Percentiles rank a stretch among this genome's conserved stretches.
Evolutionary conservation across 2,113 vertebrate species (phyloP).

Genomic region (Pachyramphus minor): DNA sequence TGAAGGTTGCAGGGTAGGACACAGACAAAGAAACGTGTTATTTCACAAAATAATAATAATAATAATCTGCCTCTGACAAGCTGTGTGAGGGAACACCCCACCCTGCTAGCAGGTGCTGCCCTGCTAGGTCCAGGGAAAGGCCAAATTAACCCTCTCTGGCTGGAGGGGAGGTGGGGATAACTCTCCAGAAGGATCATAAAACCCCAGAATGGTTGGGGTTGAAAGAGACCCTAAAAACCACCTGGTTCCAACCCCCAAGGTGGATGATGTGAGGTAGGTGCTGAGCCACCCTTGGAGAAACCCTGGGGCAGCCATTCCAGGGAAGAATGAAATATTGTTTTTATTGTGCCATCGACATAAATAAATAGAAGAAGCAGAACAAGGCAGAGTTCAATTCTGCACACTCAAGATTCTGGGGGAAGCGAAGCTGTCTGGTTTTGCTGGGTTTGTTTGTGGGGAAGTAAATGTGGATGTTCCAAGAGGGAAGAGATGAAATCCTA

Average conservation of each 20-base stretch:
- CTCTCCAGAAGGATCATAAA: neutral
- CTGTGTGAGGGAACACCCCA: neutral
- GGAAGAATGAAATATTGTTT: neutral
- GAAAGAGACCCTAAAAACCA: neutral
- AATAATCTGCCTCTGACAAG: neutral
- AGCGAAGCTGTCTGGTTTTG: neutral
- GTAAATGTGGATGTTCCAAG: neutral
- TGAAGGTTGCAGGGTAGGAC: neutral
- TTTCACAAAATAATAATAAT: neutral
- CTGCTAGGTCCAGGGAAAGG: neutral
- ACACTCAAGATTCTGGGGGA: neutral
- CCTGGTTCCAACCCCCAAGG: neutral
- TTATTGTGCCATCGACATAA: neutral
- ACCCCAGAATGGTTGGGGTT: neutral
- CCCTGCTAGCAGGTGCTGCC: slow-evolving; percentile 7
- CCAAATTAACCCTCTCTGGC: neutral
- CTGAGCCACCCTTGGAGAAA: neutral
- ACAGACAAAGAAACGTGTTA: slow-evolving; percentile 15
- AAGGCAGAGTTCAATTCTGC: neutral
- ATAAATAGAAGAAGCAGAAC: neutral
- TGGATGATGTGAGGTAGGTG: neutral
- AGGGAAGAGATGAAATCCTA: neutral
- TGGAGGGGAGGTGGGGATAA: neutral
- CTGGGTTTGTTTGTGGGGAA: neutral
- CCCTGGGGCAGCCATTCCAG: neutral